Evolutionary conservation across 64 coral and sea anemone genomes (phyloP).

Genomic region (Anthopleura sola): DNA sequence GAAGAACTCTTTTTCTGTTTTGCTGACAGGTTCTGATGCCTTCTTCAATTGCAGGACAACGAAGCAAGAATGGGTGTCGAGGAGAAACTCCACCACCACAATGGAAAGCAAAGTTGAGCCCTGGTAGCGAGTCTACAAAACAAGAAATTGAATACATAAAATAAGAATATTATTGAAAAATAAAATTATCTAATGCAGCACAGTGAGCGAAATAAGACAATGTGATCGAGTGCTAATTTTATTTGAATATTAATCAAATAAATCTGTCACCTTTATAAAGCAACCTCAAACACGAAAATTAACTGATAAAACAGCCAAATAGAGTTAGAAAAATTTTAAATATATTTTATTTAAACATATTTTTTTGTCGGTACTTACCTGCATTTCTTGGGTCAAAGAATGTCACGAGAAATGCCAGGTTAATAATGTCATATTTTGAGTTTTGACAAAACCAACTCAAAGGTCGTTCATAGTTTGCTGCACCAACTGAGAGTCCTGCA

Average conservation of each 20-base stretch:
- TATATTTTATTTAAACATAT: no score
- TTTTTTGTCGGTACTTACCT: no score
- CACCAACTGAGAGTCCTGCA: constrained; percentile 18
- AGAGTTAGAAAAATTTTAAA: neutral
- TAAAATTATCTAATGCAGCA: neutral
- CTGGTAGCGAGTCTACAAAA: constrained; percentile 17
- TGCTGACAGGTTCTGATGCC: constrained; percentile 45
- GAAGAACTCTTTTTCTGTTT: constrained; percentile 37
- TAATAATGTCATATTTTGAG: constrained; percentile 50
- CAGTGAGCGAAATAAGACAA: no score
- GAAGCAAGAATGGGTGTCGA: constrained; percentile 10
- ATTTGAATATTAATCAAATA: no score
- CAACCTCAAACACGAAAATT: neutral
- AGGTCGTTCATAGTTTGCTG: constrained; percentile 35
- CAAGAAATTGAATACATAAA: neutral
- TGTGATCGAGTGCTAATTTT: neutral
- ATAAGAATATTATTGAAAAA: neutral
- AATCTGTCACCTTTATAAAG: no score
- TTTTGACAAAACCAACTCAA: constrained; percentile 35
- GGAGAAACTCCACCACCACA: constrained; percentile 28
- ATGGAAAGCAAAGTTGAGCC: constrained; percentile 63
- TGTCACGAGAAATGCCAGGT: constrained; percentile 35
- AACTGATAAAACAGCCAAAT: no score
- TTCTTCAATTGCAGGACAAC: constrained; percentile 41
- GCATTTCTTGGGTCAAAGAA: constrained; percentile 1